A percentile compares a stretch with the other conserved stretches of the same genome.
phyloP scores from a whole-genome alignment of 2,888 invertebrate genomes.

The Epicampocera succincta region DNA sequence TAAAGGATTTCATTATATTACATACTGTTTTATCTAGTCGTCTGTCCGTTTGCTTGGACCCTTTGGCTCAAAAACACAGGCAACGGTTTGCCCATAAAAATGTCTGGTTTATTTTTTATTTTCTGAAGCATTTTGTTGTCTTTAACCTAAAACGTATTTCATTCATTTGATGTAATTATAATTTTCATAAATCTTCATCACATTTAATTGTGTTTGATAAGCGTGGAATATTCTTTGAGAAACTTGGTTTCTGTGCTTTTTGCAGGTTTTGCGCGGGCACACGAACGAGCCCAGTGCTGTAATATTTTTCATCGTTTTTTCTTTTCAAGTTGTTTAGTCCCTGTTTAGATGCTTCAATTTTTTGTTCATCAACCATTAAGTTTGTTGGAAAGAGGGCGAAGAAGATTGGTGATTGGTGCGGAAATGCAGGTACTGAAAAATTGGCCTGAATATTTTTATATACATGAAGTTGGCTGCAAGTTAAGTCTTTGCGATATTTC shows the following conservation, averaged over 20 bases:
- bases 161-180: conserved; percentile 70
- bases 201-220: conserved; percentile 71
- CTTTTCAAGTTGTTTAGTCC: no score
- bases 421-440: no score
- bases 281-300: conserved; percentile 3
- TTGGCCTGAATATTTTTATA: no score
- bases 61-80: conserved; percentile 5
- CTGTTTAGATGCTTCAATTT: no score
- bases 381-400: no score
- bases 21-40: background rate
- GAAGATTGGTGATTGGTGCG: no score
- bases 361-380: no score
- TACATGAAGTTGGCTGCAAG: no score
- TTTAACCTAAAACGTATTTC: conserved; percentile 57
- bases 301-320: conserved; percentile 39
- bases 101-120: conserved; percentile 19
- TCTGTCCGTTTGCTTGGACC: conserved; percentile 30
- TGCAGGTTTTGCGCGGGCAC: background rate
- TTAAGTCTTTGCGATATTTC: no score
- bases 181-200: conserved; percentile 71
- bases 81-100: conserved; percentile 25
- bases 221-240: conserved; percentile 68
- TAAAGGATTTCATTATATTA: conserved; percentile 11
- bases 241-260: conserved; percentile 22
- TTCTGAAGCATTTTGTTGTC: conserved; percentile 30